A percentile compares a stretch with the other conserved stretches of the same genome.
Evolutionary conservation across 2,888 invertebrate genomes (phyloP).

Genomic region (Spilarctia lutea): DNA sequence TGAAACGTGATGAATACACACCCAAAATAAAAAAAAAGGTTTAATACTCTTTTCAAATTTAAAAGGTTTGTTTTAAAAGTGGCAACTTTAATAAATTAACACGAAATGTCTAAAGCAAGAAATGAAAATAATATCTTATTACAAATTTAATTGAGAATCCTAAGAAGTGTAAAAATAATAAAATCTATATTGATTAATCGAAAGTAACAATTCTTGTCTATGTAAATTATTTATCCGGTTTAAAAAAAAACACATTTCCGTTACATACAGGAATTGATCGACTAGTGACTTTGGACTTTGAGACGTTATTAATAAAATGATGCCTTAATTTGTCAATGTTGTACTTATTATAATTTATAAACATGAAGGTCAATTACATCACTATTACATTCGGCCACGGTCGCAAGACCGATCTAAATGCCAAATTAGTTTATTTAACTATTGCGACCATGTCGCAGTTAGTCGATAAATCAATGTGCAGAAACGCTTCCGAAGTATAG

Average conservation of each 20-base stretch:
- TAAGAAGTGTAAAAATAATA: no score
- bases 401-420: slow-evolving; percentile 44
- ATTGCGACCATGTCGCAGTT: slow-evolving; percentile 48
- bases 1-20: no score
- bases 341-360: slow-evolving; percentile 30
- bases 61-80: no score
- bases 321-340: slow-evolving; percentile 10
- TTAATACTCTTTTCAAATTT: no score
- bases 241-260: neutral
- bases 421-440: slow-evolving; percentile 39
- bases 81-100: no score
- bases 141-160: no score
- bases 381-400: slow-evolving; percentile 49
- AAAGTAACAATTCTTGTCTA: no score
- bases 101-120: no score
- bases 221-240: no score
- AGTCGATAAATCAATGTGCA: slow-evolving; percentile 40
- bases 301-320: slow-evolving; percentile 7
- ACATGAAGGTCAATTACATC: slow-evolving; percentile 62
- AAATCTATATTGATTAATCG: no score
- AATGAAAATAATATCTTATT: no score
- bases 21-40: no score
- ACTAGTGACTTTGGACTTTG: neutral
- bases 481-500: slow-evolving; percentile 44
- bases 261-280: neutral